Evolutionary conservation across 2,113 vertebrate species (phyloP).

Genomic region (Semicossyphus pulcher): DNA sequence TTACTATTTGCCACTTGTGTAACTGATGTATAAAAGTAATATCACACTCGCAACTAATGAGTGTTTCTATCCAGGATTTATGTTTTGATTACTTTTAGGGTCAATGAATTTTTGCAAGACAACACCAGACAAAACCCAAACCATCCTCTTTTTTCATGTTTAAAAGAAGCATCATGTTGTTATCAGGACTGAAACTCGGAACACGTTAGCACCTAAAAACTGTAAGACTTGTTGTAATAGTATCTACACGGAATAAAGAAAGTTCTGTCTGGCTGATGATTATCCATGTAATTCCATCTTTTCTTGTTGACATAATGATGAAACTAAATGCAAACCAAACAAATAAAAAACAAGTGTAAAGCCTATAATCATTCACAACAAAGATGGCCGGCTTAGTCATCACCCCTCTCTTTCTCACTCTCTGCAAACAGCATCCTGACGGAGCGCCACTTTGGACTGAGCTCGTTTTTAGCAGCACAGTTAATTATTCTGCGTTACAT

Average conservation of each 20-base stretch:
- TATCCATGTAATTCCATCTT: conserved; percentile 40
- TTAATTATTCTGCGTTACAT: conserved; percentile 73
- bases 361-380: conserved; percentile 69
- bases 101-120: no score
- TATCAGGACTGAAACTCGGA: background rate
- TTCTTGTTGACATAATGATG: conserved; percentile 40
- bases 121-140: background rate
- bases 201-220: background rate
- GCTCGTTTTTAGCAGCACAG: conserved; percentile 60
- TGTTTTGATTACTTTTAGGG: no score
- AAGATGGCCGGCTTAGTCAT: conserved; percentile 60
- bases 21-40: no score
- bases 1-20: no score
- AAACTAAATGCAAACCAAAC: conserved; percentile 58
- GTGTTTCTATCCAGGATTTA: no score
- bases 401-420: conserved; percentile 39
- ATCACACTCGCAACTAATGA: no score
- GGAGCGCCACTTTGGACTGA: conserved; percentile 50
- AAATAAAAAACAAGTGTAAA: conserved; percentile 30
- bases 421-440: conserved; percentile 40
- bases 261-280: conserved; percentile 48
- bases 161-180: background rate
- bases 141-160: background rate
- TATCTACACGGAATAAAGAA: conserved; percentile 10
- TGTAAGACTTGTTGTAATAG: background rate